Base-by-base conservation (phyloP, 2,797 vertebrate genomes). In the Scyliorhinus canicula region DNA sequence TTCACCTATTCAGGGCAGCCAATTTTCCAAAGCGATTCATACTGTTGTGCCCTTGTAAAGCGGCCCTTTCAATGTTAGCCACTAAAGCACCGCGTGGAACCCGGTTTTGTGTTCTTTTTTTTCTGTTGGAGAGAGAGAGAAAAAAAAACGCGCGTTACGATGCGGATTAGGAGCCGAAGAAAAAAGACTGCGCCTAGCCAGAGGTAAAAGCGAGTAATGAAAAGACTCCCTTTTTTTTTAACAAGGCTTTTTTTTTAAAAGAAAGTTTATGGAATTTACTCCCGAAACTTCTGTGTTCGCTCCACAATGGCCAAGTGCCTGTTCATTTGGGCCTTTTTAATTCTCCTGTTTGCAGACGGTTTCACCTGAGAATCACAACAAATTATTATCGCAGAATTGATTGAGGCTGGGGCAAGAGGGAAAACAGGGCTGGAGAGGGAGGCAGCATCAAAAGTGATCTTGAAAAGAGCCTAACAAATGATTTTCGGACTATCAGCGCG, bases 61-160 rank as follows among this genome's bases (percentile, higher is more conserved):
- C 97, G 97, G 97, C 97, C 98, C 98, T 98, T 98, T 99, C 98
- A 98, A 98, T 98, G 97, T 97, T 97, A 97, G 97, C 97, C 97
- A 98, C 98, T 98, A 98, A 98, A 99, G 98, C 98, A 96, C 98
- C 97, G 98, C 98, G 98, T 98, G 99, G 97, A 98, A 98, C 98
- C 98, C 97, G 98, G 97, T 98, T 98, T 98, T 98, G 98, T 98
- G 97, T 97, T 97, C 97, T 97, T 97, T 97, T 52, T n/a, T 5
- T 44, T n/a, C n/a, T n/a, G n/a, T n/a, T n/a, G n/a, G n/a, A n/a
- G n/a, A n/a, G 3, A 71, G 8, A 14, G 35, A 40, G 24, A 14
- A 26, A 63, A n/a, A 26, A 93, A 91, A 93, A 94, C 35, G 35
- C 31, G 93, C 93, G 93, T 94, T 94, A 94, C 93, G 93, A 94